Conservation (phyloP, 2,113 vertebrate species). For the Plestiodon gilberti region DNA sequence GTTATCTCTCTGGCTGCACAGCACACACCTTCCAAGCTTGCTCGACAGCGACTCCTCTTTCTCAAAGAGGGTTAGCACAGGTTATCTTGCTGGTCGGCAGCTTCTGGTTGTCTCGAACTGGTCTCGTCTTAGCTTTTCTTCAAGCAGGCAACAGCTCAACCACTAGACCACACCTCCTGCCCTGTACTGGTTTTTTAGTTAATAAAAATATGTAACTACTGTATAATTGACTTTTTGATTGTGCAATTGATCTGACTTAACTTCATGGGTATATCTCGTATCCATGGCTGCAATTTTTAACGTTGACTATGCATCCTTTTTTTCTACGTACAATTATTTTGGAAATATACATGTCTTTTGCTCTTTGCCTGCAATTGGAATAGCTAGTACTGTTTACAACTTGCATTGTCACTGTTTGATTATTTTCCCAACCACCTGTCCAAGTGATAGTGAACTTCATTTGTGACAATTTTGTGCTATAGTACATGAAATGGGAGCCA, state of each 20-base stretch:
- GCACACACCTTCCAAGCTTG: too few relatives aligned
- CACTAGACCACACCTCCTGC: too few relatives aligned
- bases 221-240: neutral
- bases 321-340: too few relatives aligned
- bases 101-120: too few relatives aligned
- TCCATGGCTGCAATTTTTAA: neutral
- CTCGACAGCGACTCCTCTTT: too few relatives aligned
- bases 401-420: neutral
- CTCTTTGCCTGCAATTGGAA: neutral
- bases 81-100: too few relatives aligned
- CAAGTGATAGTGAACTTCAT: rapidly evolving
- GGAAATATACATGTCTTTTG: neutral
- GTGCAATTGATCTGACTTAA: neutral
- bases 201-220: neutral
- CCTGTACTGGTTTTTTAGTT: conserved; percentile 7
- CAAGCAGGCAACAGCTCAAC: too few relatives aligned
- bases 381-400: neutral
- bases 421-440: neutral
- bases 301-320: neutral
- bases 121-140: too few relatives aligned
- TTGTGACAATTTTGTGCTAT: neutral
- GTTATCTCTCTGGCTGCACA: too few relatives aligned
- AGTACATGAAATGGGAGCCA: conserved; percentile 7
- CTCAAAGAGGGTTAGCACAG: too few relatives aligned
- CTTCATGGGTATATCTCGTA: neutral